These are phyloP conservation scores for Trachelus iudaicus DNA, from an alignment of 2,888 invertebrate species.

Conservation along the genomic window DNA sequence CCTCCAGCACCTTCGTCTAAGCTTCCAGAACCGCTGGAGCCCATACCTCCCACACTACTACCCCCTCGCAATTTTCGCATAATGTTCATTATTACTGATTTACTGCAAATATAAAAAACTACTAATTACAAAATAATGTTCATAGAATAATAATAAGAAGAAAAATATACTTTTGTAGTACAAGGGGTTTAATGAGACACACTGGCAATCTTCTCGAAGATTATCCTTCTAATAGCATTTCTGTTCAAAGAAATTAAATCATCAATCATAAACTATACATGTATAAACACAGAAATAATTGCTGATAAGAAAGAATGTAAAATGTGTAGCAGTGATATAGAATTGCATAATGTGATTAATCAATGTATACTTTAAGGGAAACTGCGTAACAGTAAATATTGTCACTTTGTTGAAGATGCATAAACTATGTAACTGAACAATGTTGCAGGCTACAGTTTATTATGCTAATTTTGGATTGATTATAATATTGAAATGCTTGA, in stretches of 20 bases:
- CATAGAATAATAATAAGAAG: neutral
- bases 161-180: neutral
- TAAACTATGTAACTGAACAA: neutral
- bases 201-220: neutral
- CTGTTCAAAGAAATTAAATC: neutral
- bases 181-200: neutral
- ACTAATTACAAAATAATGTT: neutral
- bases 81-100: conserved; percentile 78
- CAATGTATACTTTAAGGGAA: neutral
- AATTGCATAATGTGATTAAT: neutral
- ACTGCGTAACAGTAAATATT: neutral
- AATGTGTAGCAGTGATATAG: neutral
- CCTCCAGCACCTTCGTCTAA: conserved; percentile 72
- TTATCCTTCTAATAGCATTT: neutral
- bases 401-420: neutral
- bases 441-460: neutral
- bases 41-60: conserved; percentile 67
- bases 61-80: conserved; percentile 88
- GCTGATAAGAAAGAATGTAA: neutral
- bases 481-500: neutral
- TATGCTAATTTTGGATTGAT: neutral
- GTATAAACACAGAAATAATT: neutral
- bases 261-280: neutral
- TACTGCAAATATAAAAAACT: neutral
- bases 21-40: conserved; percentile 66